Percentiles rank a stretch among this genome's conserved stretches.
phyloP scores from a whole-genome alignment of 2,888 invertebrate species.

The Microctonus aethiopoides region DNA sequence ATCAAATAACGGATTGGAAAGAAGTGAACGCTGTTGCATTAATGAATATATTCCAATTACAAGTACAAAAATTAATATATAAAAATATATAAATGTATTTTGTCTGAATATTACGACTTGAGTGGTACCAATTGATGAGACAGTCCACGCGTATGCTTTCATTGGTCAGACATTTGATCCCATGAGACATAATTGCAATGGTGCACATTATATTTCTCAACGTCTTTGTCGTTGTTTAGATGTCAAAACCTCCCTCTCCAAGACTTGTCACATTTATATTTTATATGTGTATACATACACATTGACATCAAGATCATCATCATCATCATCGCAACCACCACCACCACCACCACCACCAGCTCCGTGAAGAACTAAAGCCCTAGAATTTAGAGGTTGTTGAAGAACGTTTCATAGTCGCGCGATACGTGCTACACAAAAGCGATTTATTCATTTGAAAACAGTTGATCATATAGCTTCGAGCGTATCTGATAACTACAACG shows the following conservation, averaged over 20 bases:
- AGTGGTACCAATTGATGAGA: conserved; percentile 61
- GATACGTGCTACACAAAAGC: background rate
- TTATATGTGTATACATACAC: background rate
- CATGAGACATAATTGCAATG: conserved; percentile 37
- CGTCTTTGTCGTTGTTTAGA: conserved; percentile 37
- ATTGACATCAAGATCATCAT: background rate
- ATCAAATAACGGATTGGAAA: background rate
- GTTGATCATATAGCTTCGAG: conserved; percentile 20
- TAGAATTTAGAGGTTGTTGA: background rate
- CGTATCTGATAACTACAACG: background rate
- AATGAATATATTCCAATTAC: too few relatives aligned
- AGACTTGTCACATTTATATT: background rate
- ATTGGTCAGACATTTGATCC: conserved; percentile 62
- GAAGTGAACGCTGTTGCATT: too few relatives aligned
- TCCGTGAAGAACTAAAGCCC: background rate
- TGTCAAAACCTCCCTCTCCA: conserved; percentile 14
- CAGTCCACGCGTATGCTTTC: conserved; percentile 45
- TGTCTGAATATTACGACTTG: conserved; percentile 36
- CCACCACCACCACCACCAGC: background rate
- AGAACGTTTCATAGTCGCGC: background rate
- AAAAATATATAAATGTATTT: background rate
- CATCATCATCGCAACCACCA: background rate
- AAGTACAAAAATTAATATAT: background rate
- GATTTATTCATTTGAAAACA: conserved; percentile 32
- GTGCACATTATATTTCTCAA: conserved; percentile 28